A percentile compares a stretch with the other conserved stretches of the same genome.
phyloP scores from a whole-genome alignment of 2,113 vertebrate genomes.

The Cettia cetti region DNA sequence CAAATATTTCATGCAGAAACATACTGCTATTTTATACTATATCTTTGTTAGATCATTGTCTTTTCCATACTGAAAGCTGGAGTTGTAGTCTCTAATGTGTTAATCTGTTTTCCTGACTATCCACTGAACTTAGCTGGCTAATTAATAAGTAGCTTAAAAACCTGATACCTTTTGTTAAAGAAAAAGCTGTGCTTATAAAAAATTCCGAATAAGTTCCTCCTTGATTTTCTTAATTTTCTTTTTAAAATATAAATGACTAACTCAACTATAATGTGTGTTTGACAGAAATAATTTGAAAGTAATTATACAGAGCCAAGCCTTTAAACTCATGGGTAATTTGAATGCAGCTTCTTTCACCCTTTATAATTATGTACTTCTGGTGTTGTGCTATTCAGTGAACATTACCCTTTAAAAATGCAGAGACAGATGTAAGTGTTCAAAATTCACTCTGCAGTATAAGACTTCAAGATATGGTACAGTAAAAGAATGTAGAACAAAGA shows the following conservation, averaged over 20 bases:
- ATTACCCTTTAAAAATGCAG: conserved; percentile 19
- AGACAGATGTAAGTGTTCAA: conserved; percentile 28
- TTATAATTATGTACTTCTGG: conserved; percentile 45
- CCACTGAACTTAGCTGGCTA: neutral
- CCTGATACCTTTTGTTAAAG: neutral
- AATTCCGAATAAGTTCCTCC: conserved; percentile 8
- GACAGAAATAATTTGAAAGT: conserved; percentile 61
- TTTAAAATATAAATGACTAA: conserved; percentile 40
- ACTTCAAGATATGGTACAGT: neutral
- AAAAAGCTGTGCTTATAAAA: neutral
- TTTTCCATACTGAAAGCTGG: neutral
- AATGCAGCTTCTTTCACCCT: conserved; percentile 51
- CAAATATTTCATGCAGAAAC: neutral
- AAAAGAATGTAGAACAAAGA: neutral
- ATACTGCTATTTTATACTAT: neutral
- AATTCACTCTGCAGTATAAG: neutral
- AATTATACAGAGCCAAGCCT: conserved; percentile 52
- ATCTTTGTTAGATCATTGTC: neutral
- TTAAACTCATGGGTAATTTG: conserved; percentile 60
- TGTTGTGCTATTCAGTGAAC: conserved; percentile 9
- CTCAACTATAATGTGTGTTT: conserved; percentile 44
- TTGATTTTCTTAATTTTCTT: conserved; percentile 23
- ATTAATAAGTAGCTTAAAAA: neutral
- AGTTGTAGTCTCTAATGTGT: neutral
- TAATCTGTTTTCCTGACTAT: neutral